Percentiles rank a stretch among this genome's conserved stretches.
phyloP scores from a whole-genome alignment of 2,113 vertebrate species.

The Callaeas wilsoni region DNA sequence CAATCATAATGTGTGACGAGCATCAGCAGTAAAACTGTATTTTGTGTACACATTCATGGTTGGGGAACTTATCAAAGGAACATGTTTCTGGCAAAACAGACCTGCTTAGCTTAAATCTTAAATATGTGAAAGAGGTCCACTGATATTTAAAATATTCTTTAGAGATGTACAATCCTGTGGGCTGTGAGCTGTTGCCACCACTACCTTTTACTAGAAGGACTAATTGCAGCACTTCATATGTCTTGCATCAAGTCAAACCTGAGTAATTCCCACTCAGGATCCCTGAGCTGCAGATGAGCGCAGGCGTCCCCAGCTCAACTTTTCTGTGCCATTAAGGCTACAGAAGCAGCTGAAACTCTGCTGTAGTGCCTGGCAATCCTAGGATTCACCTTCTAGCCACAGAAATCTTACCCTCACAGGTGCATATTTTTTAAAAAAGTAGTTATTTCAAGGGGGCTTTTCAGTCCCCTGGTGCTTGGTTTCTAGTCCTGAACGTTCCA shows the following conservation, averaged over 20 bases:
- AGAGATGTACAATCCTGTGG: not conserved
- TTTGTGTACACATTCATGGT: not conserved
- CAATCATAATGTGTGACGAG: not conserved
- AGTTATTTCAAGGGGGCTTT: not conserved
- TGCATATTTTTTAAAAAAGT: not conserved
- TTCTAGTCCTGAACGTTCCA: not conserved
- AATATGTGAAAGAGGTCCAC: not conserved
- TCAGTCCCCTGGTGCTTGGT: not conserved
- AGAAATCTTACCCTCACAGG: not conserved
- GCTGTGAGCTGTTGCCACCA: not conserved
- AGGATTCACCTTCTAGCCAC: not conserved
- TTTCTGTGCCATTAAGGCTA: not conserved
- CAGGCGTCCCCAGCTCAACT: accelerated
- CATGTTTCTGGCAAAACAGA: not conserved
- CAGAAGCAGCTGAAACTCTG: not conserved
- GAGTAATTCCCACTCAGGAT: not conserved
- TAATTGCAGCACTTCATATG: not conserved
- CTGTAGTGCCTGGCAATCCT: not conserved
- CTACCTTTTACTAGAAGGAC: not conserved
- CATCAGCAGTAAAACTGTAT: not conserved
- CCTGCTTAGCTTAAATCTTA: not conserved
- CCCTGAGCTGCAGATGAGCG: not conserved
- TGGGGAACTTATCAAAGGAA: not conserved
- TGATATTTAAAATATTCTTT: not conserved
- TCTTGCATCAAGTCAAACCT: not conserved